phyloP scores from a whole-genome alignment of 2,888 invertebrate species.

The Apamea sordens region DNA sequence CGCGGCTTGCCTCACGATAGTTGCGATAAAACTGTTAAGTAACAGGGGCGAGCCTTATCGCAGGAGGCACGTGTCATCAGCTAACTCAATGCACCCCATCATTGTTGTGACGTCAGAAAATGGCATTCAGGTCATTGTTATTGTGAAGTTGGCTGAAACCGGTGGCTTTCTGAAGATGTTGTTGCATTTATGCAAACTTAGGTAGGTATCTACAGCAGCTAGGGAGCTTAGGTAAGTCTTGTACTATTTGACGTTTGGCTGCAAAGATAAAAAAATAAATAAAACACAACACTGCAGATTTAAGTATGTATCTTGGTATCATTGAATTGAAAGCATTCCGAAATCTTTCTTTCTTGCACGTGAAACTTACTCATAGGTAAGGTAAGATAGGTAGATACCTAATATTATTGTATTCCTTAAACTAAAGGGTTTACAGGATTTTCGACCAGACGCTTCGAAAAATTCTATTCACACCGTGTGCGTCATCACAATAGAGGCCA shows the following conservation, averaged over 20 bases:
- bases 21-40: slow-evolving; percentile 58
- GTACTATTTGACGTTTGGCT: not conserved
- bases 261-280: not conserved
- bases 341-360: not conserved
- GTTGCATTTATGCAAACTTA: not conserved
- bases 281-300: not conserved
- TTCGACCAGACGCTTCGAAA: not conserved
- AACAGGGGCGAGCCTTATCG: slow-evolving; percentile 68
- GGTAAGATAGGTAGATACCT: not conserved
- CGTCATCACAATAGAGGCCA: not conserved
- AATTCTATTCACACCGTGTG: not conserved
- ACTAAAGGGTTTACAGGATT: not conserved
- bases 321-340: not conserved
- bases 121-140: slow-evolving; percentile 52
- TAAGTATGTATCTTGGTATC: not conserved
- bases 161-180: slow-evolving; percentile 6
- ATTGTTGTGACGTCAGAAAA: slow-evolving; percentile 50
- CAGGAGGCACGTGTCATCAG: slow-evolving; percentile 68
- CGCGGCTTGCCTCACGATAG: slow-evolving; percentile 47
- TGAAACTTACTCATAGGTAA: not conserved
- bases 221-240: not conserved
- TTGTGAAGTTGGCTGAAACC: slow-evolving; percentile 41
- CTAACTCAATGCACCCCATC: slow-evolving; percentile 53
- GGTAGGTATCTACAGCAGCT: not conserved
- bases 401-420: not conserved